Percentiles rank a stretch among this genome's conserved stretches.
Conservation (phyloP, 2,888 invertebrate species). For the Parascotia fuliginaria region DNA sequence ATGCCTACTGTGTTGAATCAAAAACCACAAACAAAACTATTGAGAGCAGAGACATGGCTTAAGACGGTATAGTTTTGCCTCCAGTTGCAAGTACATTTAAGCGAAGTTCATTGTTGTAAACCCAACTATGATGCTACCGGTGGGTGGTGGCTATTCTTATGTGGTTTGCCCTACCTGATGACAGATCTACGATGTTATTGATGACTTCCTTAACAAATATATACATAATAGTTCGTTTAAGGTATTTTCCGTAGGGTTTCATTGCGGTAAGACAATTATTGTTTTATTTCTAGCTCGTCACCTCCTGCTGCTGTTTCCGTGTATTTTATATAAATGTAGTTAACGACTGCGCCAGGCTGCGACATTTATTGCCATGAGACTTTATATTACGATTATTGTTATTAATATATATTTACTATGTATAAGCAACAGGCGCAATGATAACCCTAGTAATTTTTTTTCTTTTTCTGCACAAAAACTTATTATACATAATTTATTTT, state of each 20-base stretch:
- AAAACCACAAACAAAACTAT: conserved; percentile 78
- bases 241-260: conserved; percentile 11
- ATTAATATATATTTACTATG: background rate
- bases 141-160: conserved; percentile 69
- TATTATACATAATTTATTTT: background rate
- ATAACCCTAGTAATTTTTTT: no score
- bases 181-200: conserved; percentile 76
- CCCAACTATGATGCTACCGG: conserved; percentile 79
- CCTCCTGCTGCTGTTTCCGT: conserved; percentile 1
- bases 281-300: conserved; percentile 12
- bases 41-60: conserved; percentile 49
- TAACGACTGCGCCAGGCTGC: background rate
- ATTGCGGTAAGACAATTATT: conserved; percentile 26
- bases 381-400: background rate
- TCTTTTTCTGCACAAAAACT: no score
- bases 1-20: conserved; percentile 64
- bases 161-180: conserved; percentile 62
- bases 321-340: background rate
- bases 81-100: conserved; percentile 55
- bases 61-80: conserved; percentile 55
- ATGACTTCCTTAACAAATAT: conserved; percentile 64
- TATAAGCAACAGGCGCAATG: background rate
- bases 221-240: conserved; percentile 38
- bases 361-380: background rate
- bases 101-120: conserved; percentile 67